Percentiles rank a stretch among this genome's conserved stretches.
These are phyloP conservation scores for Dexiosoma caninum DNA, from an alignment of 2,888 invertebrate species.

Conservation along the genomic window DNA sequence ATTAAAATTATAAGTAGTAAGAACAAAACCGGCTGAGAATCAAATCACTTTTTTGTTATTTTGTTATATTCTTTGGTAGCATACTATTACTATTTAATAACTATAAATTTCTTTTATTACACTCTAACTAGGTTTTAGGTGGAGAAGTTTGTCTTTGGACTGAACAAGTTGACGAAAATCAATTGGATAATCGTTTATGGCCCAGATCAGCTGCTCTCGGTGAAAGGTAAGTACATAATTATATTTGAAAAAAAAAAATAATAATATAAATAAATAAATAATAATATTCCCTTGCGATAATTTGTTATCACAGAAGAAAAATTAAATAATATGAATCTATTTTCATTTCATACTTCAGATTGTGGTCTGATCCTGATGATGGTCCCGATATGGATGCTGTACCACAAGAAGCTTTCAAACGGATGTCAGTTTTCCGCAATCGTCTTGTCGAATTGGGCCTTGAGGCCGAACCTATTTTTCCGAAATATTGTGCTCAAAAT, in stretches of 20 bases:
- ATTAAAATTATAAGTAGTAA: too few species aligned
- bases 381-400: conserved; percentile 76
- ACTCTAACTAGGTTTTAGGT: conserved; percentile 79
- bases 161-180: conserved; percentile 87
- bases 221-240: conserved; percentile 79
- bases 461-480: conserved; percentile 77
- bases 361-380: conserved; percentile 78
- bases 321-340: not conserved
- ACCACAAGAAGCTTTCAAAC: conserved; percentile 76
- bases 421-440: conserved; percentile 77
- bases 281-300: too few species aligned
- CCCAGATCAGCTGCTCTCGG: conserved; percentile 89
- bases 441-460: conserved; percentile 77
- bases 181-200: conserved; percentile 89
- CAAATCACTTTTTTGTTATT: too few species aligned
- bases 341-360: conserved; percentile 66
- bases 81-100: not conserved
- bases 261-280: too few species aligned
- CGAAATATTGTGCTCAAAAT: conserved; percentile 78
- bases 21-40: too few species aligned
- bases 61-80: too few species aligned
- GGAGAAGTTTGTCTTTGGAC: conserved; percentile 92
- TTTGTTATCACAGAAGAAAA: not conserved
- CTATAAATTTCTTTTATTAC: not conserved
- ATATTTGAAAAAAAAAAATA: not conserved